Evolutionary conservation across 2,113 vertebrate genomes (phyloP), one percentile per base, ranked within the genome.

Genomic region (Dicaeum eximium): DNA sequence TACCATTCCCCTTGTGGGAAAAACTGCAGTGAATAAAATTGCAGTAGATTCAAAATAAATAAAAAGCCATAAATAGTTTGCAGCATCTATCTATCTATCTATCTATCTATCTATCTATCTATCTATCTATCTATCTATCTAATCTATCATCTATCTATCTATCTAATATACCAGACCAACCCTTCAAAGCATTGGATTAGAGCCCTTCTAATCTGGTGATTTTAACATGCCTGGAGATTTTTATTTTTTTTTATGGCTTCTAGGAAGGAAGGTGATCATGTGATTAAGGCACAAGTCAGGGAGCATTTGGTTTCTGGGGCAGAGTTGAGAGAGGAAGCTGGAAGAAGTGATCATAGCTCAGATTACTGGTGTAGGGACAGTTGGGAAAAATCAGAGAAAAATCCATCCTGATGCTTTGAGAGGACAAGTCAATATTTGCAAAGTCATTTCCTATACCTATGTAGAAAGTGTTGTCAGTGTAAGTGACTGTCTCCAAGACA

Each of bases 271-370:
- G 37, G 80, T 86, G 73, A 71, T 79, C 93, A 92, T 91, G 81
- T 81, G 91, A 91, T 89, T 57, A 84, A 89, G 61, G 84, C 80
- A 64, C 62, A 81, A 95, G 74, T 87, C 91, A 92, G 80, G 73
- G 88, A 42, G 54, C 48, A 21, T 64, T 95, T 56, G 35, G 17
- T 96, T 92, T 95, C 86, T 97, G 61, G 80, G 73, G 80, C 83
- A 95, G 88, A 95, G 91, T 86, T 93, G 80, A 90, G 91, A 61
- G 70, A 91, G 78, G 65, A 82, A 91, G 78, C 81, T 80, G 61
- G 11, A 56, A 75, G 75, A 73, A 80, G 37, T 16, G 14, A 77
- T 93, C 19, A 3, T 57, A 73, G 88, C 86, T 93, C 73, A 60
- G 56, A 60, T 90, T 73, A 79, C 23, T 50, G 6, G 15, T n/a